Percentiles rank a stretch among this genome's conserved stretches.
These are phyloP conservation scores for Latrodectus elegans DNA, from an alignment of 2,888 invertebrate genomes.

Conservation along the genomic window DNA sequence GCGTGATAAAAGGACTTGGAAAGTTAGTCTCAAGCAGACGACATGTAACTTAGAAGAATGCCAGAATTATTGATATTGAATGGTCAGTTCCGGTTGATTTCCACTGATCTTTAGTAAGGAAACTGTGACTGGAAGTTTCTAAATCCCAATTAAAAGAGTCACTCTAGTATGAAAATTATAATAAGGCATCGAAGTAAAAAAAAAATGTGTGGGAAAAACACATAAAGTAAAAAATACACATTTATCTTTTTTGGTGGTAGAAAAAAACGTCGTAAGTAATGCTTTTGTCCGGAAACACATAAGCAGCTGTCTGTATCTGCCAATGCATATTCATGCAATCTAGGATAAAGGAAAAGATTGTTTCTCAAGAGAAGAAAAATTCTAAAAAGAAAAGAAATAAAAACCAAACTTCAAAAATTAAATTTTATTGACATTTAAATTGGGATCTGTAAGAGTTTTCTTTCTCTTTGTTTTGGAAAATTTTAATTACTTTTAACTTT, in stretches of 20 bases:
- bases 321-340: conserved; percentile 47
- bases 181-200: conserved; percentile 26
- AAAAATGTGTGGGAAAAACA: conserved; percentile 11
- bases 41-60: no score
- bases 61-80: no score
- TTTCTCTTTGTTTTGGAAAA: conserved; percentile 48
- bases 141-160: background rate
- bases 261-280: conserved; percentile 36
- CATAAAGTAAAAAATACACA: conserved; percentile 1
- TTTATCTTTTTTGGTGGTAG: conserved; percentile 1
- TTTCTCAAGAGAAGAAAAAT: conserved; percentile 11
- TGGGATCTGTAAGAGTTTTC: conserved; percentile 38
- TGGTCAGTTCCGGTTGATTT: conserved; percentile 36
- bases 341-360: conserved; percentile 40
- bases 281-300: conserved; percentile 46
- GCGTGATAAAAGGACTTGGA: no score
- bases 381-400: conserved; percentile 25
- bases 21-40: no score
- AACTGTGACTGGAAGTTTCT: conserved; percentile 15
- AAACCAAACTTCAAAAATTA: conserved; percentile 60
- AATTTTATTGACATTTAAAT: conserved; percentile 67
- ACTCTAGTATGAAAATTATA: conserved; percentile 33
- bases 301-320: conserved; percentile 39
- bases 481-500: conserved; percentile 65
- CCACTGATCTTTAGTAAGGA: conserved; percentile 35